phyloP scores from a whole-genome alignment of 2,888 invertebrate genomes.

The Drosophila atroscutellata region DNA sequence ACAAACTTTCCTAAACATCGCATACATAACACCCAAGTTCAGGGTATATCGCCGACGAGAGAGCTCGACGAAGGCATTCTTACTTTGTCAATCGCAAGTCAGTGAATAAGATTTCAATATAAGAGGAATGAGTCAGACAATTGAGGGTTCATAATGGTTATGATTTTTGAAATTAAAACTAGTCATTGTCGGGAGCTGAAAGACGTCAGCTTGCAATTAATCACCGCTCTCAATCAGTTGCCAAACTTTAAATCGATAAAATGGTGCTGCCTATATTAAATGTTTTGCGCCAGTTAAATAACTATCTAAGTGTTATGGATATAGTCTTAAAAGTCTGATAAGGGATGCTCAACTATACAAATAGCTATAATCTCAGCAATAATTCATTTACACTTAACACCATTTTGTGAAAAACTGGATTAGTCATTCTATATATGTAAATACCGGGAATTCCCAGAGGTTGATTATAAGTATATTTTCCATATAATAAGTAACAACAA shows the following conservation, averaged over 20 bases:
- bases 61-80: no score
- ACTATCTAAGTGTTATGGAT: background rate
- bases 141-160: background rate
- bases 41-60: no score
- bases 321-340: background rate
- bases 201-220: accelerated
- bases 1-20: no score
- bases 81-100: no score
- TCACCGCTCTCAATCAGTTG: background rate
- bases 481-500: no score
- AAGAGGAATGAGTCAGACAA: background rate
- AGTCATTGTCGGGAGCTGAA: background rate
- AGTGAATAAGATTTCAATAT: background rate
- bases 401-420: background rate
- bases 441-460: background rate
- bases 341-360: background rate
- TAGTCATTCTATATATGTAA: no score
- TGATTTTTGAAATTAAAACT: background rate
- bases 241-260: background rate
- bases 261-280: background rate
- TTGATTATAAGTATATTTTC: no score
- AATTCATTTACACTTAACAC: background rate
- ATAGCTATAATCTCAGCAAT: background rate
- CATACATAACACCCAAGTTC: no score
- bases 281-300: background rate